Percentiles rank a stretch among this genome's conserved stretches.
Evolutionary conservation across 2,888 invertebrate species (phyloP).

Genomic region (Bursaphelenchus okinawaensis): DNA sequence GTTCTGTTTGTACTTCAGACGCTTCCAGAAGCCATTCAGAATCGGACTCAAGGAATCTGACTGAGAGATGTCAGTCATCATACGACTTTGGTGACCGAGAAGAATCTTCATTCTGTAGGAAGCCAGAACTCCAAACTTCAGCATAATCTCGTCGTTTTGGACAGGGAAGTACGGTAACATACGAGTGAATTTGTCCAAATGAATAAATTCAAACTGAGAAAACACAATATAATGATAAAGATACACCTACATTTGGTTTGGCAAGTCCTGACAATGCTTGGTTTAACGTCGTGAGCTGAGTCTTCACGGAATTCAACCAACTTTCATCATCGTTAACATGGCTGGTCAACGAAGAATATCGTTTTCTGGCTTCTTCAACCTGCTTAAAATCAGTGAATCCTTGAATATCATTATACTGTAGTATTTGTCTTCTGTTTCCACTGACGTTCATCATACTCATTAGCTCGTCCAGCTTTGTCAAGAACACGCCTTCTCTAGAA

Average conservation of each 20-base stretch:
- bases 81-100: background rate
- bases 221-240: no score
- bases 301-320: no score
- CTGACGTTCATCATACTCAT: background rate
- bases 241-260: background rate
- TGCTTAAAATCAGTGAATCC: no score
- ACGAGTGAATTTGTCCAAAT: background rate
- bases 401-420: no score
- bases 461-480: background rate
- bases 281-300: no score
- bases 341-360: no score
- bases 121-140: background rate
- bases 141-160: background rate
- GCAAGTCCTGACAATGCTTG: no score
- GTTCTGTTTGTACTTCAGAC: background rate
- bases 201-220: background rate
- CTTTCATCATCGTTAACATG: no score
- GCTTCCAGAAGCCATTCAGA: constrained; percentile 1
- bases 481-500: background rate
- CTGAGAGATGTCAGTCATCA: background rate
- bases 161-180: background rate
- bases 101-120: background rate
- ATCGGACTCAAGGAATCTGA: background rate
- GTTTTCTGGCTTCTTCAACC: no score
- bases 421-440: no score